Percentiles rank a stretch among this genome's conserved stretches.
Conservation (phyloP, 2,888 invertebrate species). For the Eulithis prunata region DNA sequence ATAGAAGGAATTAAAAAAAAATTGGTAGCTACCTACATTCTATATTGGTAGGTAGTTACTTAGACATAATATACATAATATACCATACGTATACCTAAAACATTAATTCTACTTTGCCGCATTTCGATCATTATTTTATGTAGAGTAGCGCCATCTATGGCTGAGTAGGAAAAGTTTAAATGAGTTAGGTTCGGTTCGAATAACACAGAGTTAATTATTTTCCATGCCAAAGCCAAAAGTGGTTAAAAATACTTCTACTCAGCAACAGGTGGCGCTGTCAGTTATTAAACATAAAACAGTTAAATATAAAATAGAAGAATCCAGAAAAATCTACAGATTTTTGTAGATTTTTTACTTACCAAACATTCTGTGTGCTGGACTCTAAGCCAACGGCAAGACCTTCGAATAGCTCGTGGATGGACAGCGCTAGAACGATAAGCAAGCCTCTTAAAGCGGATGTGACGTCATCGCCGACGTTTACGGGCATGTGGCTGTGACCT, state of each 20-base stretch:
- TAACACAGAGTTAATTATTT: too few relatives aligned
- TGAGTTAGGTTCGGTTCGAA: not conserved
- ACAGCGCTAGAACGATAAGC: slow-evolving; percentile 92
- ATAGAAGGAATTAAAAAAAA: too few relatives aligned
- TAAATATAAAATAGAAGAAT: too few relatives aligned
- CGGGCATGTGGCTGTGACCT: slow-evolving; percentile 77
- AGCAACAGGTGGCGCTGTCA: slow-evolving; percentile 41
- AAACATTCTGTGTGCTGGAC: slow-evolving; percentile 76
- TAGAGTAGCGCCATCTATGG: slow-evolving; percentile 49
- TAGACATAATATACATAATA: too few relatives aligned
- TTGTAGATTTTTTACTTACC: slow-evolving; percentile 53
- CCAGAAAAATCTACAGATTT: too few relatives aligned
- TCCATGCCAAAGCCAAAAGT: too few relatives aligned
- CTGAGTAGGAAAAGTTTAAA: slow-evolving; percentile 27
- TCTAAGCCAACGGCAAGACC: slow-evolving; percentile 93
- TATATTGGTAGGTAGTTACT: too few relatives aligned
- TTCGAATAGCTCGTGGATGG: slow-evolving; percentile 94
- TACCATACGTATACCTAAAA: too few relatives aligned
- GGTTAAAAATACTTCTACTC: slow-evolving; percentile 41
- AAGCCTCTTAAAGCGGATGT: slow-evolving; percentile 87
- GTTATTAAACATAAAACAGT: not conserved
- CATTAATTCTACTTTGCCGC: too few relatives aligned
- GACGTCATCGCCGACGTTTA: slow-evolving; percentile 68
- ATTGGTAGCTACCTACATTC: too few relatives aligned
- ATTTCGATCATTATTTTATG: too few relatives aligned